Conservation (phyloP, 1,140 invertebrate species). For the Scaptomyza montana region DNA sequence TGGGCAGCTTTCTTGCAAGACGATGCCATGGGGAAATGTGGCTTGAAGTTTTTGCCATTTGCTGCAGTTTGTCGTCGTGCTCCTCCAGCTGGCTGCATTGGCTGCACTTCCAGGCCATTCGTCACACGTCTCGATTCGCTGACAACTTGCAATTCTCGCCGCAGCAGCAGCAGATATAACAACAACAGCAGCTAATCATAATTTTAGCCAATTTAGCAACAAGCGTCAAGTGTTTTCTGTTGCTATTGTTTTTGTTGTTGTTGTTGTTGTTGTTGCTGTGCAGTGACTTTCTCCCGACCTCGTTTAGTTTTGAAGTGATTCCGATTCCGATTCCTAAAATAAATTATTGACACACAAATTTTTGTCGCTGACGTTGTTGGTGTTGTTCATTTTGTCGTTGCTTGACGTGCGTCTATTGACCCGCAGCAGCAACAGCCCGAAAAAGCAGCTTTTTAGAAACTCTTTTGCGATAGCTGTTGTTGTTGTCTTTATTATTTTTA, state of each 20-base stretch:
- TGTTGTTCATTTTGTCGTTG: constrained; percentile 14
- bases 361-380: constrained; percentile 24
- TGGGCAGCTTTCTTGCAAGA: constrained; percentile 21
- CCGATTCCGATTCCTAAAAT: constrained; percentile 71
- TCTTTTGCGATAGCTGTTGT: constrained; percentile 26
- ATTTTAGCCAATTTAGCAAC: constrained; percentile 72
- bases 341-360: constrained; percentile 73
- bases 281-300: constrained; percentile 76
- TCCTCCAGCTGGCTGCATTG: constrained; percentile 49
- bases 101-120: constrained; percentile 77
- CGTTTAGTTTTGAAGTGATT: constrained; percentile 66
- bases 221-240: constrained; percentile 61
- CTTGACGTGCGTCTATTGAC: constrained; percentile 61
- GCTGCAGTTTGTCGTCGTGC: neutral
- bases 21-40: constrained; percentile 66
- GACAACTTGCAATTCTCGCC: constrained; percentile 64
- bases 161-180: constrained; percentile 33
- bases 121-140: constrained; percentile 78
- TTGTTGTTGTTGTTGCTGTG: constrained; percentile 33
- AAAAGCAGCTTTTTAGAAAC: constrained; percentile 50
- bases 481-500: constrained; percentile 15
- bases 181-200: constrained; percentile 60
- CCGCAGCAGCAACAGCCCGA: constrained; percentile 33
- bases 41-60: constrained; percentile 2
- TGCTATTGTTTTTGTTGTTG: constrained; percentile 5